phyloP scores from a whole-genome alignment of 2,888 invertebrate species.

The Nematopogon swammerdamellus region DNA sequence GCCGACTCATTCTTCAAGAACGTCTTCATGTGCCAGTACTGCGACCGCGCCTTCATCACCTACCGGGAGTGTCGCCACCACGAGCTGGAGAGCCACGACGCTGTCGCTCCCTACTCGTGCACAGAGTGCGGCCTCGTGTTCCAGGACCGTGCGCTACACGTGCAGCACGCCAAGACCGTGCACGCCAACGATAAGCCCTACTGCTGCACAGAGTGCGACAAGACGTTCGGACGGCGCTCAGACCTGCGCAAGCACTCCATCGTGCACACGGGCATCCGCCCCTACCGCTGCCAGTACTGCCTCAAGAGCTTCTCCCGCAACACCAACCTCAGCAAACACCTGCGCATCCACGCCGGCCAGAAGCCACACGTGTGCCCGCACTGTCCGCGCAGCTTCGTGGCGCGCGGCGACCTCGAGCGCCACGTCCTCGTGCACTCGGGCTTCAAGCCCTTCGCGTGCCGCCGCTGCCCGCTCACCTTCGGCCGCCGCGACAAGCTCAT shows the following conservation, averaged over 20 bases:
- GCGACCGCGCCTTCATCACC: slow-evolving; percentile 70
- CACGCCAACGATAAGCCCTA: slow-evolving; percentile 70
- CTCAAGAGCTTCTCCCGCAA: slow-evolving; percentile 73
- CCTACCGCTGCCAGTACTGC: slow-evolving; percentile 70
- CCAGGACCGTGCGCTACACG: slow-evolving; percentile 58
- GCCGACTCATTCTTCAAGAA: slow-evolving; percentile 54
- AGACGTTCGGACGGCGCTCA: slow-evolving; percentile 66
- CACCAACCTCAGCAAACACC: slow-evolving; percentile 73
- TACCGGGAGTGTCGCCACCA: slow-evolving; percentile 62
- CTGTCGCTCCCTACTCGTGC: slow-evolving; percentile 58
- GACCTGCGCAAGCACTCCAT: slow-evolving; percentile 72
- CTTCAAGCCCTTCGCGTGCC: slow-evolving; percentile 62
- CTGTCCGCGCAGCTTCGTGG: slow-evolving; percentile 71
- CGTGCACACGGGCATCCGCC: slow-evolving; percentile 73
- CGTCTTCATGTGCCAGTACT: slow-evolving; percentile 68
- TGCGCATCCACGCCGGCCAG: slow-evolving; percentile 67
- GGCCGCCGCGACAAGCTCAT: slow-evolving; percentile 65
- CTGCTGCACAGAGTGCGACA: slow-evolving; percentile 65
- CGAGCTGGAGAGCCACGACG: slow-evolving; percentile 61
- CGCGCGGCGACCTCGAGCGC: slow-evolving; percentile 62
- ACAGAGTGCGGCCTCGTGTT: slow-evolving; percentile 58
- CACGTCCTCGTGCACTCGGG: slow-evolving; percentile 68
- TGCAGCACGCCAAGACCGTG: slow-evolving; percentile 63
- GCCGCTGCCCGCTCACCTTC: slow-evolving; percentile 64
- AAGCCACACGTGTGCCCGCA: slow-evolving; percentile 70